Conservation (phyloP, 2,797 vertebrate species). For the Tiaroga cobitis region DNA sequence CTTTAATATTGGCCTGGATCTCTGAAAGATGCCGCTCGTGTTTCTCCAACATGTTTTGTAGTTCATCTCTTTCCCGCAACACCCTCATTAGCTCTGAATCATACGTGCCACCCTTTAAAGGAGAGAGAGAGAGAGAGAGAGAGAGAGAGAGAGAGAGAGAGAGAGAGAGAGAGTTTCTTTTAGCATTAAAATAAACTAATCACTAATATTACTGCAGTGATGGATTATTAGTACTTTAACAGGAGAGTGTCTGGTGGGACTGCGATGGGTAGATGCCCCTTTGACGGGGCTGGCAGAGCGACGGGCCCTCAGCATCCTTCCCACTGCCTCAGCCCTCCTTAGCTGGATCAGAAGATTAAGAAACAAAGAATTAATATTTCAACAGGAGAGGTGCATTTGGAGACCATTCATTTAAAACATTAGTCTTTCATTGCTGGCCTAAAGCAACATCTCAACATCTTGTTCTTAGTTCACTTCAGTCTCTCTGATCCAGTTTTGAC, state of each 20-base stretch:
- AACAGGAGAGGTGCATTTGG: neutral
- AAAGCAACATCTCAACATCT: neutral
- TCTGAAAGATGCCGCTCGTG: conserved; percentile 78
- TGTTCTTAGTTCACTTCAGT: neutral
- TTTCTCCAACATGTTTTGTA: conserved; percentile 77
- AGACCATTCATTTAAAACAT: neutral
- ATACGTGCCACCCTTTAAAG: conserved; percentile 68
- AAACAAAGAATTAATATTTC: neutral
- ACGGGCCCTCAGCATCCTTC: conserved; percentile 70
- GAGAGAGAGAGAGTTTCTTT: neutral
- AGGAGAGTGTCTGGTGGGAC: conserved; percentile 63
- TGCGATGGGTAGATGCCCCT: conserved; percentile 44
- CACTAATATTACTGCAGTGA: neutral
- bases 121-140: neutral
- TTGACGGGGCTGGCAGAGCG: conserved; percentile 68
- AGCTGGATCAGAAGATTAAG: conserved; percentile 31
- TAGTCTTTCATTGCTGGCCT: no score
- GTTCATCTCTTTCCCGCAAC: conserved; percentile 75
- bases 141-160: neutral
- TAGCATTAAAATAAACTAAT: neutral
- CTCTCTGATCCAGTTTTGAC: neutral
- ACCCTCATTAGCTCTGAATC: conserved; percentile 75
- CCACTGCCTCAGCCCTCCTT: conserved; percentile 68
- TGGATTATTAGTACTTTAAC: conserved; percentile 66
- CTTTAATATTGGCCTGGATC: conserved; percentile 81